phyloP scores from a whole-genome alignment of 2,888 invertebrate genomes.

The Dasysyrphus tricinctus region DNA sequence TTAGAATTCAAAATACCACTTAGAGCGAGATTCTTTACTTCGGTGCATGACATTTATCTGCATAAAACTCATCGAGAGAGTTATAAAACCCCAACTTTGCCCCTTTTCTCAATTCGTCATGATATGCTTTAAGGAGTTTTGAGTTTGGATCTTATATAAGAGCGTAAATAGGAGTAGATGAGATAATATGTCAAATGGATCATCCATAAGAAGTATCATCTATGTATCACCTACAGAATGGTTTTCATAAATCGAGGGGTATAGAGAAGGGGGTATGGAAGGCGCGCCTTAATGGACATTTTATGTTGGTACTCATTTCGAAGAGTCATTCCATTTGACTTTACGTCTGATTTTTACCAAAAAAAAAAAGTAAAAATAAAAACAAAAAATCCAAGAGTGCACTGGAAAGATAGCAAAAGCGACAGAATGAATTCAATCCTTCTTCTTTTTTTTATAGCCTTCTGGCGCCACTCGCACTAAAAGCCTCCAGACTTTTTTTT shows the following conservation, averaged over 20 bases:
- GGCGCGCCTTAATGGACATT: slow-evolving; percentile 64
- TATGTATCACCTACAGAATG: slow-evolving; percentile 40
- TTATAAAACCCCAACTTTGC: slow-evolving; percentile 35
- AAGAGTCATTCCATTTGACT: slow-evolving; percentile 45
- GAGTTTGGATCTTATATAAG: not conserved
- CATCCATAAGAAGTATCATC: slow-evolving; percentile 43
- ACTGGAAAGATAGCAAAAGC: slow-evolving; percentile 18
- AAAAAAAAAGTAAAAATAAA: not conserved
- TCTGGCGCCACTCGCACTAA: slow-evolving; percentile 49
- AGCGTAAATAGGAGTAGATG: not conserved
- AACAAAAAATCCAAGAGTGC: slow-evolving; percentile 14
- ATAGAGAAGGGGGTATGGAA: not conserved
- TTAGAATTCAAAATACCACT: slow-evolving; percentile 20
- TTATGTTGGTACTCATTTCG: slow-evolving; percentile 62
- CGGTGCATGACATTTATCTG: slow-evolving; percentile 68
- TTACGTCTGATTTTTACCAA: slow-evolving; percentile 12
- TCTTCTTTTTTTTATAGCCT: slow-evolving; percentile 31
- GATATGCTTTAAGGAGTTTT: slow-evolving; percentile 20
- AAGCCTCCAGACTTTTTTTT: slow-evolving; percentile 25
- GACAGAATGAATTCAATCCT: slow-evolving; percentile 50
- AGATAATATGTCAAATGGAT: slow-evolving; percentile 57
- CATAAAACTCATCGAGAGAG: slow-evolving; percentile 61
- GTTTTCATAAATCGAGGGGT: slow-evolving; percentile 60
- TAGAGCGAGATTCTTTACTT: slow-evolving; percentile 13
- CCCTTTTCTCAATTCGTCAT: not conserved